These are phyloP conservation scores for Sclerurus mexicanus DNA, from an alignment of 2,113 vertebrate genomes.

Conservation along the genomic window DNA sequence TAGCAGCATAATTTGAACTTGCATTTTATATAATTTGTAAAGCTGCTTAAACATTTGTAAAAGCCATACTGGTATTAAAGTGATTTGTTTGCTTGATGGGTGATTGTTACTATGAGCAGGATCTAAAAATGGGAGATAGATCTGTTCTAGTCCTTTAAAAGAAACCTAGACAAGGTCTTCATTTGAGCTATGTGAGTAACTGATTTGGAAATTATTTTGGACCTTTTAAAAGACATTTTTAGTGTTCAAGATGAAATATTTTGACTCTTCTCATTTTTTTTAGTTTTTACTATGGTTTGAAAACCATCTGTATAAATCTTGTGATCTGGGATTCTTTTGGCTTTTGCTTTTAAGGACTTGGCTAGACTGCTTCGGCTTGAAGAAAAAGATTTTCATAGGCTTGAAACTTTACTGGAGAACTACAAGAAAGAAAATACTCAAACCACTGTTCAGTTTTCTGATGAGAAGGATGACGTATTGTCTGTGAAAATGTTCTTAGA, in stretches of 20 bases:
- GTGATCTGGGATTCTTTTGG: not conserved
- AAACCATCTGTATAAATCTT: not conserved
- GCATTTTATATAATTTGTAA: not conserved
- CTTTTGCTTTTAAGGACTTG: conserved; percentile 68
- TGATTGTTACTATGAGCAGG: not conserved
- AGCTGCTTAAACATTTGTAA: not conserved
- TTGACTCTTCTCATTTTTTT: not conserved
- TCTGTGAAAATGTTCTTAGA: conserved; percentile 86
- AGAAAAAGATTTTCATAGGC: conserved; percentile 80
- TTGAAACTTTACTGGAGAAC: conserved; percentile 78
- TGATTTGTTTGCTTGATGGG: not conserved
- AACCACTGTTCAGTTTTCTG: conserved; percentile 77
- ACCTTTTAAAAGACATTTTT: not conserved
- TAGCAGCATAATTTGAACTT: not conserved
- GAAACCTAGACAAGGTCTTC: not conserved
- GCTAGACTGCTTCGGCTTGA: conserved; percentile 76
- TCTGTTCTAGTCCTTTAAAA: not conserved
- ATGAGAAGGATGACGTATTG: conserved; percentile 72
- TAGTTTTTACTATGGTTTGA: not conserved
- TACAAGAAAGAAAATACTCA: conserved; percentile 81
- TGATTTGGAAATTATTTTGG: not conserved
- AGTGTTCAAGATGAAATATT: not conserved
- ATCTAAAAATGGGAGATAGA: not conserved
- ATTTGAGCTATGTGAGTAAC: not conserved
- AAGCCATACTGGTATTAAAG: not conserved